phyloP scores from a whole-genome alignment of 2,888 invertebrate species.

The Drosophila rellima region DNA sequence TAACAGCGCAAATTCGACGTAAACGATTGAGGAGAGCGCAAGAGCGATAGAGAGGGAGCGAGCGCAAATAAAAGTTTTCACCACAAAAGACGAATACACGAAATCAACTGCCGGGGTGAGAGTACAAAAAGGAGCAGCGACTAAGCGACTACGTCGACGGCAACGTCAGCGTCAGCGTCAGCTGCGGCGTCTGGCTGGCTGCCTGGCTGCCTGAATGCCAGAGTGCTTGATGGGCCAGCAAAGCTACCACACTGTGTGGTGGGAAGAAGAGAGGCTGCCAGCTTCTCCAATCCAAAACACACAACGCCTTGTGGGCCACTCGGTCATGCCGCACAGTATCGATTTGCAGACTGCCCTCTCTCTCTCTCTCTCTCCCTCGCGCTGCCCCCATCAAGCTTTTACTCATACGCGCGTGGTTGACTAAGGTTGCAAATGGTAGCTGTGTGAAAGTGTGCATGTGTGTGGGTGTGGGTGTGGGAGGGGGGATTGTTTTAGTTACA shows the following conservation, averaged over 20 bases:
- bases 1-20: slow-evolving; percentile 67
- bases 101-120: slow-evolving; percentile 49
- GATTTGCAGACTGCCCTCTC: slow-evolving; percentile 57
- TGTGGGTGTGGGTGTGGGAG: background rate
- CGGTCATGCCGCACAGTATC: slow-evolving; percentile 80
- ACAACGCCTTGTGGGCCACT: slow-evolving; percentile 74
- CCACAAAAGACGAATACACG: slow-evolving; percentile 65
- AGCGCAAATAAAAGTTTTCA: slow-evolving; percentile 69
- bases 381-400: slow-evolving; percentile 35
- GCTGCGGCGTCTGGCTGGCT: slow-evolving; percentile 68
- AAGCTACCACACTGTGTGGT: slow-evolving; percentile 54
- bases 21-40: slow-evolving; percentile 31
- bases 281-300: slow-evolving; percentile 59
- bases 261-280: slow-evolving; percentile 15
- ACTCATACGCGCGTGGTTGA: slow-evolving; percentile 62
- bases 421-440: slow-evolving; percentile 61
- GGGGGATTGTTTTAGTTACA: slow-evolving; percentile 66
- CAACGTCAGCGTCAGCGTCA: slow-evolving; percentile 27
- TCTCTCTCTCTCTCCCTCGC: background rate
- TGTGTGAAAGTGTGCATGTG: slow-evolving; percentile 13
- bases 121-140: slow-evolving; percentile 44
- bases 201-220: slow-evolving; percentile 17
- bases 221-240: slow-evolving; percentile 33
- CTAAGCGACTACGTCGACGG: slow-evolving; percentile 12
- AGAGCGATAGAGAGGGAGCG: slow-evolving; percentile 27